These are phyloP conservation scores for Mustela nigripes DNA, from an alignment of 2,113 vertebrate species.

Conservation along the genomic window DNA sequence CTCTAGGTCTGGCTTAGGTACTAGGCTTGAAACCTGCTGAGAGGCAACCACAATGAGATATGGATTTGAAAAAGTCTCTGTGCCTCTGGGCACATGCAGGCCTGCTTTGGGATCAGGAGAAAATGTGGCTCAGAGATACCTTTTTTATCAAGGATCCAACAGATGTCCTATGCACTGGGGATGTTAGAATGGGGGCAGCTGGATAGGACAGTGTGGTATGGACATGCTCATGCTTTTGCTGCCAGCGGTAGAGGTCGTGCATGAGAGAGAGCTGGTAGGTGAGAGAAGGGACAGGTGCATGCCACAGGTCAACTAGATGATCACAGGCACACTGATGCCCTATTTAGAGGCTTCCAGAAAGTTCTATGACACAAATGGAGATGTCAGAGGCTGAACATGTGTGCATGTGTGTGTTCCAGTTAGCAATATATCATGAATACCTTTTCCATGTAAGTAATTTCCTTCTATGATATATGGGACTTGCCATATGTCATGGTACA, in stretches of 20 bases:
- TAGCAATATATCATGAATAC: neutral
- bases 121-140: neutral
- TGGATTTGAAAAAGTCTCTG: neutral
- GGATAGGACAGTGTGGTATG: neutral
- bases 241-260: neutral
- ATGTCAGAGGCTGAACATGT: neutral
- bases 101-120: neutral
- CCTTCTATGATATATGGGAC: too few relatives aligned
- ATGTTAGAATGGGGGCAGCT: neutral
- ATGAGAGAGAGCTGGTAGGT: neutral
- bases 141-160: neutral
- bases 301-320: neutral
- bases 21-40: neutral
- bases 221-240: neutral
- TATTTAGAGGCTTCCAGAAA: neutral
- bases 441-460: neutral
- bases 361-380: neutral
- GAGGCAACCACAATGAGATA: neutral
- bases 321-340: too few relatives aligned
- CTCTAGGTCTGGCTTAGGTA: slow-evolving; percentile 13
- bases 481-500: too few relatives aligned
- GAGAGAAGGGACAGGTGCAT: neutral
- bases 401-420: neutral
- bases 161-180: neutral
- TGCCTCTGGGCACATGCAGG: neutral